These are phyloP conservation scores for Pasiphila rectangulata DNA, from an alignment of 2,888 invertebrate species.

Conservation along the genomic window DNA sequence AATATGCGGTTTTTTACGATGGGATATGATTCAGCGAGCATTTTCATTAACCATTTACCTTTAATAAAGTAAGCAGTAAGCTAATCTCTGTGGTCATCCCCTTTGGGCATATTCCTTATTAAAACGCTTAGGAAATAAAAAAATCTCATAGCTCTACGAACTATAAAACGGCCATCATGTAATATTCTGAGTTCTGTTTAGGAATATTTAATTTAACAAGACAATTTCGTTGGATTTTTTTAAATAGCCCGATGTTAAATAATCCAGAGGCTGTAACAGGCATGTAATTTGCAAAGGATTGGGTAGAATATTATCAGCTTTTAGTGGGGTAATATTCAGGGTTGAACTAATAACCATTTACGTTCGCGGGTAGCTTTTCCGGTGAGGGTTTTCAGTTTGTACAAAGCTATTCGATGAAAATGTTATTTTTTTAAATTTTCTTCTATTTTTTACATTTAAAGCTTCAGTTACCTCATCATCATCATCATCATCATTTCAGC, in stretches of 20 bases:
- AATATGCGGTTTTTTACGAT: too few species aligned
- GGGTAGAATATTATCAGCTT: constrained; percentile 6
- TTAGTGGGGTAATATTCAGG: constrained; percentile 3
- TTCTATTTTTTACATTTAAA: too few species aligned
- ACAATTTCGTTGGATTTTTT: constrained; percentile 37
- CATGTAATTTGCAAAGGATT: constrained; percentile 23
- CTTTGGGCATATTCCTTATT: too few species aligned
- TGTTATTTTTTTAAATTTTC: not conserved
- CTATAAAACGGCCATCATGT: constrained; percentile 31
- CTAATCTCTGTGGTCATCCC: too few species aligned
- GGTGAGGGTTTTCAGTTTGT: constrained; percentile 3
- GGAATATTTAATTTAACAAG: constrained; percentile 33
- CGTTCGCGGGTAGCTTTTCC: not conserved
- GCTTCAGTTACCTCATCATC: too few species aligned
- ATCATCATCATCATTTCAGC: too few species aligned
- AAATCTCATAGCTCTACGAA: too few species aligned
- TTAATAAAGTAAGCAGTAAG: too few species aligned
- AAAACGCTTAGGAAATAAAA: too few species aligned
- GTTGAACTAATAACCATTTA: constrained; percentile 2
- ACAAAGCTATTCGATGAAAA: not conserved
- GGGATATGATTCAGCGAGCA: too few species aligned
- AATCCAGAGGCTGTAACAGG: constrained; percentile 24
- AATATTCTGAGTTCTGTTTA: constrained; percentile 33
- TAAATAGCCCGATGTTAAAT: constrained; percentile 28
- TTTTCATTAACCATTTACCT: too few species aligned